Evolutionary conservation across 1,140 invertebrate genomes (phyloP), one percentile per base, ranked within the genome.

Genomic region (Drosophila athabasca): DNA sequence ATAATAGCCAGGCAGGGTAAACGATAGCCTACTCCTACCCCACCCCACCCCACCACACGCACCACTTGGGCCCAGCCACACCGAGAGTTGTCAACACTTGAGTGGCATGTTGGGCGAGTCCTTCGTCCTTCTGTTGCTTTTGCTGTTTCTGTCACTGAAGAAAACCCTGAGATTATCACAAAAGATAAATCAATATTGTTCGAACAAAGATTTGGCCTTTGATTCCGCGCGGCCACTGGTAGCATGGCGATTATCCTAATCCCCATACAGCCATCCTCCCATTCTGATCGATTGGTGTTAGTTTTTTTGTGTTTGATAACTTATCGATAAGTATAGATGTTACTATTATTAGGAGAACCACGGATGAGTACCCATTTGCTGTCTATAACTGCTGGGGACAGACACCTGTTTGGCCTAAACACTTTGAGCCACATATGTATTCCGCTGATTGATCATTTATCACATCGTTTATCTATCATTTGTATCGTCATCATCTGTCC

Each of bases 151-250:
- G 26, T 66, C 41, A 50, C 46, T 41, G 7, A 54, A 26, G 9
- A 68, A 46, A 41, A 41, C 43, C 17, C 6, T 58, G 59, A 39
- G 52, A 48, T 62, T 62, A 71, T 73, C 59, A 61, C 58, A 73
- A 54, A 62, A 68, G 51, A 73, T 72, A 73, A 73, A 73, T 73
- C 68, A 74, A 57, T 74, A 75, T 74, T 75, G 54, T 43, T 13
- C 49, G 46, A 74, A 31, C 39, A 35, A 44, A 43, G 53, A 66
- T 49, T 65, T 55, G 41, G 58, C 58, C 58, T 64, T 73, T 69
- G 64, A 69, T 69, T 69, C 24, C 24, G 24, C 5, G 17, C 51
- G 64, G 44, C 26, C 31, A 31, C 66, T 69, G 51, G 66, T 69
- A 50, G 50, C 57, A 58, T 44, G 66, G 26, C 24, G 64, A 57